phyloP scores from a whole-genome alignment of 1,140 invertebrate genomes.

The Cecropterus lyciades region DNA sequence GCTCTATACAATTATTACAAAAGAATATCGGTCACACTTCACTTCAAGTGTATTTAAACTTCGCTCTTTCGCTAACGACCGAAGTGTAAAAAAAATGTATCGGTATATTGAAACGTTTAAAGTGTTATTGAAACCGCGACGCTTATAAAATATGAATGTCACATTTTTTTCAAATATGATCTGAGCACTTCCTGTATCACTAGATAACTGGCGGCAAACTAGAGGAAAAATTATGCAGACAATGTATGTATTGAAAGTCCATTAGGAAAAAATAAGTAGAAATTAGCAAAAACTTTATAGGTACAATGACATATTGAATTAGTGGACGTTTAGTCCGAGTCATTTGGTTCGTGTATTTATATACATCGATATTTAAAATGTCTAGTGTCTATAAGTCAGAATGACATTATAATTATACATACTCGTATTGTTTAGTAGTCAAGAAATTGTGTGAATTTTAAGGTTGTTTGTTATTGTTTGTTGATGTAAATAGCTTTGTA shows the following conservation, averaged over 20 bases:
- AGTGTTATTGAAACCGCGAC: constrained; percentile 22
- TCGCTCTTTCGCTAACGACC: constrained; percentile 31
- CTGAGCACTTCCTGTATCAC: constrained; percentile 20
- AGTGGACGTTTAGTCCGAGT: too few species aligned
- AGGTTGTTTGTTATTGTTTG: too few species aligned
- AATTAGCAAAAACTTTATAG: constrained; percentile 8
- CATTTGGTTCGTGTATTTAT: too few species aligned
- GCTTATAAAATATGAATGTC: constrained; percentile 28
- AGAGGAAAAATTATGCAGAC: not conserved
- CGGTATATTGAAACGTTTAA: constrained; percentile 33
- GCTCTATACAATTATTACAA: constrained; percentile 34
- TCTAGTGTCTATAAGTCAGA: too few species aligned
- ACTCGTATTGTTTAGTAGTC: too few species aligned
- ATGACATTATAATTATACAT: too few species aligned
- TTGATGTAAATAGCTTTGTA: too few species aligned
- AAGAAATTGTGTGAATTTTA: too few species aligned
- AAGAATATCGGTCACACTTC: constrained; percentile 36
- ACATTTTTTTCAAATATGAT: constrained; percentile 22
- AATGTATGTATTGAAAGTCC: not conserved
- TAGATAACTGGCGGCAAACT: not conserved
- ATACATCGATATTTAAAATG: too few species aligned
- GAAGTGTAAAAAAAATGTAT: constrained; percentile 30
- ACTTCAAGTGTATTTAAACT: constrained; percentile 33
- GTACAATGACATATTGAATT: too few species aligned
- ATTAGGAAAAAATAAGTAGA: constrained; percentile 11